Evolutionary conservation across 2,888 invertebrate genomes (phyloP).

Genomic region (Leptura quadrifasciata): DNA sequence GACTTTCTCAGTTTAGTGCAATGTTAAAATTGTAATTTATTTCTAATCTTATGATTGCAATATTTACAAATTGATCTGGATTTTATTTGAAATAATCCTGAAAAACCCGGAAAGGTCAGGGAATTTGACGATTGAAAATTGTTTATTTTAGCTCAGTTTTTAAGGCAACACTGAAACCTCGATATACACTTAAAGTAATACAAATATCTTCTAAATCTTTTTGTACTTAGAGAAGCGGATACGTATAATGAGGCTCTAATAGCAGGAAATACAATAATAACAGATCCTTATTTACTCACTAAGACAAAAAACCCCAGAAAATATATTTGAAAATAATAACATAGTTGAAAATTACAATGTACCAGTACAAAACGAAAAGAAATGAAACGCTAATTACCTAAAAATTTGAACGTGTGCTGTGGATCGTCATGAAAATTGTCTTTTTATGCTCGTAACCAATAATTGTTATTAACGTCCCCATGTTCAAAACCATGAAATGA

Average conservation of each 20-base stretch:
- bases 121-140: too few species aligned
- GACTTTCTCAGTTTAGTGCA: too few species aligned
- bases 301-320: neutral
- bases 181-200: too few species aligned
- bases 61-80: too few species aligned
- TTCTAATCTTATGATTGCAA: too few species aligned
- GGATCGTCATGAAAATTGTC: constrained; percentile 5
- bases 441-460: constrained; percentile 11
- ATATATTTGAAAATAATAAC: neutral
- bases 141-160: too few species aligned
- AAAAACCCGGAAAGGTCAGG: too few species aligned
- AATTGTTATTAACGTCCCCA: constrained; percentile 7
- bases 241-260: constrained; percentile 9
- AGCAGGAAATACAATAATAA: constrained; percentile 19
- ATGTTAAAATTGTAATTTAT: too few species aligned
- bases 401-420: neutral
- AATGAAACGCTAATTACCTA: constrained; percentile 6
- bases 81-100: too few species aligned
- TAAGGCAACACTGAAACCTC: too few species aligned
- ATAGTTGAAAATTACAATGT: neutral
- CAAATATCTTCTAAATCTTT: neutral
- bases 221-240: neutral
- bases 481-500: constrained; percentile 16
- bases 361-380: neutral
- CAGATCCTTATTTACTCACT: neutral